Conservation (phyloP, 1,140 invertebrate species). For the Magallana angulata region DNA sequence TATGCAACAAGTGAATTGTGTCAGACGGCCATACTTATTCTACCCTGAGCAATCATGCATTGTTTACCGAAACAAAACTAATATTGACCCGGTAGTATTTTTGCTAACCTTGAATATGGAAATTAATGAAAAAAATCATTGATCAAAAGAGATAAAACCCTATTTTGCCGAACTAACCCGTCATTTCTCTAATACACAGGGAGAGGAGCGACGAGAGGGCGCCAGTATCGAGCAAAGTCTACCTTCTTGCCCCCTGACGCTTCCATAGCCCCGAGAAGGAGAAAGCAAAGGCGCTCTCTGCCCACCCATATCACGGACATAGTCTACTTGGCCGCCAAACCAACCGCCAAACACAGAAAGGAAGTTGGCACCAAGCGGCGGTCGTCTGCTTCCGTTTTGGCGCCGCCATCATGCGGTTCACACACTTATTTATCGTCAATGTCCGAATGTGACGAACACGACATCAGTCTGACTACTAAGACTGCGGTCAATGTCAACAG, state of each 20-base stretch:
- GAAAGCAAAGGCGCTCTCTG: not conserved
- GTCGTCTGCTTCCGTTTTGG: not conserved
- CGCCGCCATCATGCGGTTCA: not conserved
- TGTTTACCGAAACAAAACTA: constrained; percentile 5
- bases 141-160: not conserved
- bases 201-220: not conserved
- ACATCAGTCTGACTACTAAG: not conserved
- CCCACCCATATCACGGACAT: constrained; percentile 1
- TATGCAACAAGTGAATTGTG: not conserved
- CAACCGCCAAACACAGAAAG: not conserved
- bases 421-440: not conserved
- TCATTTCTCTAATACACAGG: not conserved
- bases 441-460: constrained; percentile 10
- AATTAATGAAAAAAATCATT: not conserved
- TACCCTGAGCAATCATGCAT: not conserved
- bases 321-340: not conserved
- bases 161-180: not conserved
- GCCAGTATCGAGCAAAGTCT: not conserved
- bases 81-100: not conserved
- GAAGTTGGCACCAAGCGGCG: not conserved
- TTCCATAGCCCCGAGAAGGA: not conserved
- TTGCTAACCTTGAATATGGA: constrained; percentile 1
- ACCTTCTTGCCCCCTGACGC: not conserved
- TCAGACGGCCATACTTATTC: not conserved
- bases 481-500: not conserved